These are phyloP conservation scores for cattle (Bos taurus) DNA, from an alignment of 2,113 vertebrate species.

Conservation along the genomic window ARS-UCD2.0 NC_037329.1:64611001-64611500, in stretches of 20 bases:
- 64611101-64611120: neutral
- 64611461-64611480: neutral
- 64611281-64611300: neutral
- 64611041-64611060: neutral
- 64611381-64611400: neutral
- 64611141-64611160: neutral
- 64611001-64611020: neutral
- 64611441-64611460: neutral
- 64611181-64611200: neutral
- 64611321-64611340: accelerated
- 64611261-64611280: neutral
- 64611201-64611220: neutral
- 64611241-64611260: neutral
- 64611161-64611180: neutral
- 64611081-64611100: neutral
- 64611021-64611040: neutral
- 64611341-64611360: neutral
- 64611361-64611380: neutral
- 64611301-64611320: neutral
- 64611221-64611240: neutral
- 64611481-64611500: neutral
- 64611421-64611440: neutral
- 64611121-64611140: accelerated
- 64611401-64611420: neutral
- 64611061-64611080: neutral